Base-by-base conservation (phyloP, 2,113 vertebrate species). In the Hyaena hyaena region DNA sequence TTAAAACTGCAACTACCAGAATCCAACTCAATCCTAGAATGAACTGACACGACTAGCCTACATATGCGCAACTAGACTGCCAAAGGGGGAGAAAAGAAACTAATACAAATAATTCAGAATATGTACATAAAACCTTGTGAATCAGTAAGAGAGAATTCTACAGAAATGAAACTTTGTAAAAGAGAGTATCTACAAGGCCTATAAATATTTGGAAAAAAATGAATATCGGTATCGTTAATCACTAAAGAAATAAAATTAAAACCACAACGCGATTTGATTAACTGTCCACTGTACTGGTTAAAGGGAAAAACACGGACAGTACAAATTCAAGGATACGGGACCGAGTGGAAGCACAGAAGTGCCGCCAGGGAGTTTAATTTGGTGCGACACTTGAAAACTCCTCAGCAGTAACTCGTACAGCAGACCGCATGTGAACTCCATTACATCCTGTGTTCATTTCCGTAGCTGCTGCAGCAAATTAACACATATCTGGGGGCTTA, bases 201-300 rank as follows among this genome's bases (percentile, higher is more conserved):
- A 77, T 10, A 16, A n/a, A 68, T 17, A 83, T 31, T 58, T 14
- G 53, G 43, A 28, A 63, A 82, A 84, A 85, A 79, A 79, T 71
- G 35, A 55, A 26, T 24, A 92, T 73, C 63, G 63, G 39, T 24
- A 92, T 73, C 63, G 71, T 48, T 87, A 39, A 61, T 35, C 69
- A 79, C 16, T 89, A 76, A 61, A 61, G 43, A 88, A 74, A 68
- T 33, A 86, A 43, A 88, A 89, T 73, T 48, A 96, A 88, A 84
- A 71, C 45, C 12, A 71, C 61, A 77, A 65, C 21, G 10, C 85
- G 53, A 85, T 48, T 73, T 21, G 28, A 89, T 24, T 81, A 39
- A 82, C 91, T 15, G 19, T 50, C 28, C 53, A 66, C 31, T 39
- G 86, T 10, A 90, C 74, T 21, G 10, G 28, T 53, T 80, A 79